Conservation (phyloP, 2,113 vertebrate species). For the Bothrops jararaca region DNA sequence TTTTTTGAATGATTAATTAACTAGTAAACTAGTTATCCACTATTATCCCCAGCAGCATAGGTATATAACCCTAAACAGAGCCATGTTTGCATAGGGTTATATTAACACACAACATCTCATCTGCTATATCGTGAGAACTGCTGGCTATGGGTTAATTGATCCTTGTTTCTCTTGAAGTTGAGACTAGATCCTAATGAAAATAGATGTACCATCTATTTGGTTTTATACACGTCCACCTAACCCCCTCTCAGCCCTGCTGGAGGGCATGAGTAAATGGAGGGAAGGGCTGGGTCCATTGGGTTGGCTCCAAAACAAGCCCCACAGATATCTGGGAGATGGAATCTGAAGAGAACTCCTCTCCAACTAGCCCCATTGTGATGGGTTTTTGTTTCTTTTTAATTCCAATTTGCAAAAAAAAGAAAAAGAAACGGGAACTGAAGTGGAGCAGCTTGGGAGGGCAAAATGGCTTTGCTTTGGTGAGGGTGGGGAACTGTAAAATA, state of each 20-base stretch:
- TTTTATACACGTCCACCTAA: background rate
- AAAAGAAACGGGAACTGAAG: background rate
- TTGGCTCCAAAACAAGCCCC: background rate
- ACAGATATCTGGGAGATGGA: background rate
- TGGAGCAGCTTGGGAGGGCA: background rate
- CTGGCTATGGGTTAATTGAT: background rate
- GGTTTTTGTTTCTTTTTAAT: background rate
- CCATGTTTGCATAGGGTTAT: background rate
- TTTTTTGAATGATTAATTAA: background rate
- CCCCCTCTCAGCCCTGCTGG: background rate
- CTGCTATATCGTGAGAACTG: background rate
- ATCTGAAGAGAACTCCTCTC: background rate
- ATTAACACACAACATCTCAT: background rate
- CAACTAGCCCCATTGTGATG: background rate
- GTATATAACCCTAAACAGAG: background rate
- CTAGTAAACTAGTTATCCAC: background rate
- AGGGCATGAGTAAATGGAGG: background rate
- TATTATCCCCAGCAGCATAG: background rate
- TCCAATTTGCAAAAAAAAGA: background rate
- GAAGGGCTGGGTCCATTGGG: background rate
- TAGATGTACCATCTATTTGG: background rate
- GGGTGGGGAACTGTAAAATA: background rate
- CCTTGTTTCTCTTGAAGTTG: background rate
- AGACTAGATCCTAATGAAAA: background rate
- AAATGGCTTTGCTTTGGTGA: background rate